These are phyloP conservation scores for Nesoenas mayeri DNA, from an alignment of 2,113 vertebrate genomes.

Conservation along the genomic window DNA sequence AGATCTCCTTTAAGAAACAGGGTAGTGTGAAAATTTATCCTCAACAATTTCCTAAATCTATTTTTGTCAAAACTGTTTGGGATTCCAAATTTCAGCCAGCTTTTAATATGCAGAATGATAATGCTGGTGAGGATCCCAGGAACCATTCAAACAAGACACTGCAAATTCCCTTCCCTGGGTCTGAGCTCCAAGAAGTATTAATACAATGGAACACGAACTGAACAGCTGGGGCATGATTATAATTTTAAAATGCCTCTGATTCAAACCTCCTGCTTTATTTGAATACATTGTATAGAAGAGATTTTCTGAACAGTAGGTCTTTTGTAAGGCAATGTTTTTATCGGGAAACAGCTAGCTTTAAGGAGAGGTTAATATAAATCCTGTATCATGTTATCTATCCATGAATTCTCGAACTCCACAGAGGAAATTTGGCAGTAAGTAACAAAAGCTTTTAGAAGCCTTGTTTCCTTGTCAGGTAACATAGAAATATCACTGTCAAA, in stretches of 20 bases:
- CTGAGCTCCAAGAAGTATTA: neutral
- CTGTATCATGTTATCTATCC: neutral
- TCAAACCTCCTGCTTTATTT: neutral
- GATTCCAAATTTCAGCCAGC: neutral
- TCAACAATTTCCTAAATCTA: neutral
- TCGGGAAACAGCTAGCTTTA: neutral
- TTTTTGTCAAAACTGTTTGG: neutral
- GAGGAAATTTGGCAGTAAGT: neutral
- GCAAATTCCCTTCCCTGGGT: neutral
- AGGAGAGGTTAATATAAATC: neutral
- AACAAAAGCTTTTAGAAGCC: neutral
- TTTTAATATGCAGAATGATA: neutral
- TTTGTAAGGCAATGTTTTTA: conserved; percentile 1
- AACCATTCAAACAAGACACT: neutral
- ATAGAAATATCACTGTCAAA: neutral
- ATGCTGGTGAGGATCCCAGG: neutral
- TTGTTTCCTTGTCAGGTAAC: neutral
- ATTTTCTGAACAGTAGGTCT: neutral
- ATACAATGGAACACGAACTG: neutral
- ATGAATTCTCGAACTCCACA: neutral
- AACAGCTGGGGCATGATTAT: neutral
- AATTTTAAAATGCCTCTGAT: neutral
- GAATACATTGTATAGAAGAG: neutral
- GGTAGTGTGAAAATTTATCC: neutral
- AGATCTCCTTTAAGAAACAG: neutral